Evolutionary conservation across 2,113 vertebrate species (phyloP).

Genomic region (Empidonax alnorum): DNA sequence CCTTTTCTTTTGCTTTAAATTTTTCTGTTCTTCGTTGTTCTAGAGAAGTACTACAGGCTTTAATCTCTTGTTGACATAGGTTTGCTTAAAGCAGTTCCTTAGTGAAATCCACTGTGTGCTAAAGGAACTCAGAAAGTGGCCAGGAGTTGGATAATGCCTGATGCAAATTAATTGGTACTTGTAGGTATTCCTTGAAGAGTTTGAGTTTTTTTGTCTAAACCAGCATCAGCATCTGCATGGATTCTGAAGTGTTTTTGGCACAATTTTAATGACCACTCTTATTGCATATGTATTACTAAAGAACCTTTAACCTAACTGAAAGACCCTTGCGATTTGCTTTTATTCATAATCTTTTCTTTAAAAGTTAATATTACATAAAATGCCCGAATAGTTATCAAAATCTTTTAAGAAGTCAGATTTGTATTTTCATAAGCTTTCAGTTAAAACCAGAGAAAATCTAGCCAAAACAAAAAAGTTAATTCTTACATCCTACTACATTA

Average conservation of each 20-base stretch:
- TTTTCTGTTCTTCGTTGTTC: background rate
- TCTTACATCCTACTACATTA: background rate
- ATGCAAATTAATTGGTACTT: background rate
- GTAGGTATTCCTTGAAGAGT: background rate
- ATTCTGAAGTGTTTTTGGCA: background rate
- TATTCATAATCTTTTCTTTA: background rate
- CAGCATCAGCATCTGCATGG: background rate
- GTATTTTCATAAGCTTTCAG: background rate
- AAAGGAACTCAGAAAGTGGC: background rate
- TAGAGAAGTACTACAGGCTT: background rate
- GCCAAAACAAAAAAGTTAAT: background rate
- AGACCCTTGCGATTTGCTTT: background rate
- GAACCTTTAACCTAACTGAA: background rate
- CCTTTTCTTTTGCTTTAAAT: background rate
- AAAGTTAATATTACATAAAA: background rate
- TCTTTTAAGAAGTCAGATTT: background rate
- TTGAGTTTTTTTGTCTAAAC: background rate
- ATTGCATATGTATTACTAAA: background rate
- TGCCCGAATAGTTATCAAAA: background rate
- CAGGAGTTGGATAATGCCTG: background rate
- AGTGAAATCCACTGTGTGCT: background rate
- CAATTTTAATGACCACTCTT: background rate
- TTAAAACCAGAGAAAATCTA: background rate
- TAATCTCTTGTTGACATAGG: background rate
- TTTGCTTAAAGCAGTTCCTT: slow-evolving; percentile 1